Base-by-base conservation (phyloP, 2,797 vertebrate species). In the Aythya fuligula region DNA sequence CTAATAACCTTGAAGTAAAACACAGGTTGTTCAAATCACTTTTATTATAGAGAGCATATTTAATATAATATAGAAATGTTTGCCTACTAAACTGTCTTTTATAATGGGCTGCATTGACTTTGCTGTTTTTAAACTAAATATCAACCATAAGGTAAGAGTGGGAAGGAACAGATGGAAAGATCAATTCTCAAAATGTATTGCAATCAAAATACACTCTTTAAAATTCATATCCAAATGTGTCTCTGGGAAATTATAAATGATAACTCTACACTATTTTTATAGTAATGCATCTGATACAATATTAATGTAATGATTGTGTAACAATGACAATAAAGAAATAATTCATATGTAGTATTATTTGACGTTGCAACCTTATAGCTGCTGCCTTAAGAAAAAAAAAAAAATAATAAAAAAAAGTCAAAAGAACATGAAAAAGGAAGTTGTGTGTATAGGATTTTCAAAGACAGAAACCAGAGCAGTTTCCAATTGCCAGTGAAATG, bases 131-230 rank as follows among this genome's bases (percentile, higher is more conserved):
- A 93, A 96, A 91, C 82, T 95, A 90, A 96, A 91, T 93, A 87
- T 92, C 96, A 95, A 39, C 87, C 85, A 95, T 94, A 94, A 95
- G 76, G 85, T 87, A 91, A 84, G 90, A 96, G 97, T 97, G 94
- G 96, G 96, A 96, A 94, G 95, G 85, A 95, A 88, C 84, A 93
- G 87, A 97, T 93, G 95, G 96, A 96, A 62, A 89, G 77, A 94
- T 96, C 60, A 71, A 94, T 96, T 97, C 76, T 94, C 94, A 66
- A 83, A 97, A 86, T 76, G 25, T 16, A 95, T 51, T 96, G 66
- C 53, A 96, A 95, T 70, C n/a, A 96, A 94, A 94, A 83, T 82
- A 66, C 73, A 80, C 94, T 96, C 74, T 94, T 89, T 90, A 93
- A 95, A 96, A 97, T 97, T 96, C 94, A 94, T 83, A 85, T 47